phyloP scores from a whole-genome alignment of 1,140 invertebrate species.

The Aphelenchoides avenae region DNA sequence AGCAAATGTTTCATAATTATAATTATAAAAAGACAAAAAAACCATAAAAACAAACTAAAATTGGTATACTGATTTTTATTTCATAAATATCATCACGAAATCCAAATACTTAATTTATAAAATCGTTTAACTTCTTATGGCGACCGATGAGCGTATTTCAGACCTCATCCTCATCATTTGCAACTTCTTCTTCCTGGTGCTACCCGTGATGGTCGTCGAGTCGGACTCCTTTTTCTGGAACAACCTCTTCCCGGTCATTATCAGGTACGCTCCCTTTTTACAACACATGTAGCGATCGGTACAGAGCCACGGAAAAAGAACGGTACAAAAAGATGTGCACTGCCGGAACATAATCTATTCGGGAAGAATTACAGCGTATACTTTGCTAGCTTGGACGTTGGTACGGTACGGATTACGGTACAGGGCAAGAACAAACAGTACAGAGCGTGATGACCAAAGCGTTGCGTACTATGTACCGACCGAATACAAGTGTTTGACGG shows the following conservation, averaged over 20 bases:
- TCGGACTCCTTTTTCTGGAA: constrained; percentile 53
- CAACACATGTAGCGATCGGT: background rate
- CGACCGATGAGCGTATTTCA: constrained; percentile 12
- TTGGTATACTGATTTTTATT: background rate
- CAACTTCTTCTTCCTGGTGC: constrained; percentile 58
- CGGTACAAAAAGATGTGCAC: no score
- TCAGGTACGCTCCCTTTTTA: constrained; percentile 40
- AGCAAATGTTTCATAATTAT: background rate
- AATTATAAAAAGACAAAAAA: constrained; percentile 10
- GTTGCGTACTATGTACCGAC: no score
- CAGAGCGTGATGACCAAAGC: no score
- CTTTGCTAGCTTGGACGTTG: no score
- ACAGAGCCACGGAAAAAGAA: no score
- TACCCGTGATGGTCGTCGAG: constrained; percentile 56
- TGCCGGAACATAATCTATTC: no score
- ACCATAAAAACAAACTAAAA: constrained; percentile 1
- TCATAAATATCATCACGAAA: no score
- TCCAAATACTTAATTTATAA: constrained; percentile 6
- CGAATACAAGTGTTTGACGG: no score
- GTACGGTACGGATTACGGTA: no score
- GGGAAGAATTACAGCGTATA: no score
- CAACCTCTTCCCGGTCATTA: constrained; percentile 46
- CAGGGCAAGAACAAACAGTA: no score
- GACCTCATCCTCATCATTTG: constrained; percentile 52
- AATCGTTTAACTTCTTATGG: constrained; percentile 24